Evolutionary conservation across 1,140 invertebrate species (phyloP).

Genomic region (Harpegnathos saltator): DNA sequence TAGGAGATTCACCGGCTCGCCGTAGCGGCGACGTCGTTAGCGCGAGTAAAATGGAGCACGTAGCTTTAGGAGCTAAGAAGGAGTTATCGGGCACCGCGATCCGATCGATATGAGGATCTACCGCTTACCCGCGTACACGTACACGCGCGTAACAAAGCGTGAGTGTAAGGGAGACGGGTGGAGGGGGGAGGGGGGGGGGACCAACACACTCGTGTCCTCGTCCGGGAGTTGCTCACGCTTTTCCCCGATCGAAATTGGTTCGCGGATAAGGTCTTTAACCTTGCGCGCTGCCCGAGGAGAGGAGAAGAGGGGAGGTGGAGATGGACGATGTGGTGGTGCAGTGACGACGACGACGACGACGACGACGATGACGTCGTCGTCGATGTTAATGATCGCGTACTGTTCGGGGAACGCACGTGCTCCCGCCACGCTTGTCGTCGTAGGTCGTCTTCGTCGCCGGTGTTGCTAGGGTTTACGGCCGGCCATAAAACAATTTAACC

Average conservation of each 20-base stretch:
- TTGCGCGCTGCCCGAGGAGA: conserved; percentile 48
- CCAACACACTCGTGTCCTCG: conserved; percentile 1
- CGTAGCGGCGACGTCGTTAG: conserved; percentile 16
- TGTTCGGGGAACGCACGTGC: conserved; percentile 21
- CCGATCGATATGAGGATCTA: conserved; percentile 49
- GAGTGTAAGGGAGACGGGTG: neutral
- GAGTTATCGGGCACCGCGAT: conserved; percentile 28
- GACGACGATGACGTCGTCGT: neutral
- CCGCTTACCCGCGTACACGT: conserved; percentile 13
- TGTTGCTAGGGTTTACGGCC: conserved; percentile 3
- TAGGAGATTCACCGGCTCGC: conserved; percentile 13
- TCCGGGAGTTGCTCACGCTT: conserved; percentile 60
- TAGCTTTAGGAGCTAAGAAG: neutral
- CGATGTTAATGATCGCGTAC: conserved; percentile 11
- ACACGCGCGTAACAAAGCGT: no score
- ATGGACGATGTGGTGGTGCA: conserved; percentile 25
- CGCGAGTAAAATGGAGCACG: conserved; percentile 53
- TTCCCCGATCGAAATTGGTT: conserved; percentile 77
- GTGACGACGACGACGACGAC: conserved; percentile 13
- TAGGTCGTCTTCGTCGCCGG: neutral
- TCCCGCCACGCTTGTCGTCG: conserved; percentile 8
- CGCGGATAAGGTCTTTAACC: conserved; percentile 78
- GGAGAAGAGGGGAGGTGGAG: conserved; percentile 20
- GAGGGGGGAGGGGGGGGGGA: no score
- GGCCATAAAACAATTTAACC: conserved; percentile 36